phyloP scores from a whole-genome alignment of 2,888 invertebrate species.

The Synanthedon vespiformis region DNA sequence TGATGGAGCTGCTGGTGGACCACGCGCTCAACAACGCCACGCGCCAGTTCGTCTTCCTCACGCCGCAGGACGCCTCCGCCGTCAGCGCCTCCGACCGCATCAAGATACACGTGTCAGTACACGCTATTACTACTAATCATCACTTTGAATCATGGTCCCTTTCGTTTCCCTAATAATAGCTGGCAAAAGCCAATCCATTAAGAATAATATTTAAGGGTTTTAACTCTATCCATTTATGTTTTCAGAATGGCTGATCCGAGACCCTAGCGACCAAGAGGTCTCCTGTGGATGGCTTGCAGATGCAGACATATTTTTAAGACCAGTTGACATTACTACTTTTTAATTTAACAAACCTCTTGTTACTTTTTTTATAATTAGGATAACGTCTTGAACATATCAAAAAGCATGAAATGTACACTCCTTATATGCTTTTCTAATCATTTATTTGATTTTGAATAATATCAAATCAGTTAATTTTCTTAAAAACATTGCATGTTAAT shows the following conservation, averaged over 20 bases:
- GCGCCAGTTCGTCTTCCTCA: constrained; percentile 90
- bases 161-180: too few species aligned
- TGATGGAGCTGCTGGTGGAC: constrained; percentile 81
- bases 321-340: neutral
- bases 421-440: too few species aligned
- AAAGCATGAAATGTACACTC: too few species aligned
- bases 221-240: constrained; percentile 6
- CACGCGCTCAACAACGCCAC: constrained; percentile 76
- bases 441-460: too few species aligned
- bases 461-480: too few species aligned
- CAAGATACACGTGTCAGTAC: constrained; percentile 70
- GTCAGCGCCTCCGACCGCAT: constrained; percentile 58
- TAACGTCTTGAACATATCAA: neutral
- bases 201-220: too few species aligned
- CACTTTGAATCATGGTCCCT: too few species aligned
- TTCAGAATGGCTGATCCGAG: constrained; percentile 60
- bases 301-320: constrained; percentile 11
- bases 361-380: neutral
- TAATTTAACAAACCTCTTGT: constrained; percentile 1
- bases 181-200: too few species aligned
- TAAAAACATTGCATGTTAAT: too few species aligned
- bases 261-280: constrained; percentile 17
- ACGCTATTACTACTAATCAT: too few species aligned
- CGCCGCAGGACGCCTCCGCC: constrained; percentile 83
- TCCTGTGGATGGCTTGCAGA: constrained; percentile 10